phyloP scores from a whole-genome alignment of 2,797 vertebrate species.

The Dermochelys coriacea region DNA sequence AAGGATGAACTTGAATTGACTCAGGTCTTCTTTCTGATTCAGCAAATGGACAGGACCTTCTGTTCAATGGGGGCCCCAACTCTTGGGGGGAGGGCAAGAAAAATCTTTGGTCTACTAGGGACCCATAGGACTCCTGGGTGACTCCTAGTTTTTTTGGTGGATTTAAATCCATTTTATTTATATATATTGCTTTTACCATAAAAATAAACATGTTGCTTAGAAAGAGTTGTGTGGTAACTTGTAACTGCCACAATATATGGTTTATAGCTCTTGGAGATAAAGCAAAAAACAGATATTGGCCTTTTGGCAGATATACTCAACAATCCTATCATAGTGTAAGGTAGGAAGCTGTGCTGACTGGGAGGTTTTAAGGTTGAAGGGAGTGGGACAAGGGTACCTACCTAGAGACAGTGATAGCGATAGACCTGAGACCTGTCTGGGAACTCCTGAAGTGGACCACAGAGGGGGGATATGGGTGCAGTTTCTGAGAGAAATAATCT shows the following conservation, averaged over 20 bases:
- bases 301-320: not conserved
- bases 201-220: no score
- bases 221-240: no score
- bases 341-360: not conserved
- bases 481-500: not conserved
- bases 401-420: no score
- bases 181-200: no score
- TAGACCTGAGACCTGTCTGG: not conserved
- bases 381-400: no score
- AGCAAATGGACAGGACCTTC: not conserved
- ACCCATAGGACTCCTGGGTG: no score
- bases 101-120: not conserved
- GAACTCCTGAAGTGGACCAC: not conserved
- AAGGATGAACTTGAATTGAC: not conserved
- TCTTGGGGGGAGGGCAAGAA: not conserved
- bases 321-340: not conserved
- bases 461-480: not conserved
- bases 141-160: no score
- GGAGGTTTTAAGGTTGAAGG: no score
- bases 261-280: not conserved
- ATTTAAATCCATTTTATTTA: no score
- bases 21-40: not conserved
- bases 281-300: not conserved
- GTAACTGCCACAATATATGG: not conserved
- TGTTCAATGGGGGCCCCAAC: not conserved